Conservation (phyloP, 1,140 invertebrate genomes). For the Pseudomyrmex sp. region DNA sequence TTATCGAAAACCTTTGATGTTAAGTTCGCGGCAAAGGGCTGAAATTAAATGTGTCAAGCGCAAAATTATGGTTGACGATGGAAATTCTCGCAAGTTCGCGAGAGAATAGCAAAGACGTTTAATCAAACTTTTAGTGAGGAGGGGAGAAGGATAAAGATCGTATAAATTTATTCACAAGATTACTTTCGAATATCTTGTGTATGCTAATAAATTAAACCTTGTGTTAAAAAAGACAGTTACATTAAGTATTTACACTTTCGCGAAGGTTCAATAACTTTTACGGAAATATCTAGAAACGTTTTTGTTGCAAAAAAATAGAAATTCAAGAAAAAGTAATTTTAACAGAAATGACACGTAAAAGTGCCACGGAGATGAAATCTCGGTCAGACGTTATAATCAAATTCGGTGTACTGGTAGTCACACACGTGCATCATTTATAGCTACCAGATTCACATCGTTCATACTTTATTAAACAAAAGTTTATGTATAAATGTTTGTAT, state of each 20-base stretch:
- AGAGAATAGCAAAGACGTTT: slow-evolving; percentile 2
- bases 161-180: no score
- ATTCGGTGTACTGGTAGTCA: neutral
- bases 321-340: neutral
- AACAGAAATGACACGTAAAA: neutral
- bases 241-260: no score
- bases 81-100: neutral
- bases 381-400: neutral
- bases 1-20: neutral
- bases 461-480: no score
- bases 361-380: neutral
- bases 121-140: neutral
- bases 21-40: neutral
- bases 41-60: slow-evolving; percentile 5
- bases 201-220: no score
- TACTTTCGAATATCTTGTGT: no score
- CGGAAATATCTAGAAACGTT: no score
- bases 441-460: neutral
- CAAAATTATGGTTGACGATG: neutral
- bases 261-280: no score
- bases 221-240: no score
- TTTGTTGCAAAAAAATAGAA: no score
- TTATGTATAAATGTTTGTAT: no score
- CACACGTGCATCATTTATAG: neutral
- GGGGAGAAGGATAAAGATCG: neutral